A percentile compares a stretch with the other conserved stretches of the same genome.
Conservation (phyloP, 2,797 vertebrate genomes). For the Muraenolepis orangiensis region DNA sequence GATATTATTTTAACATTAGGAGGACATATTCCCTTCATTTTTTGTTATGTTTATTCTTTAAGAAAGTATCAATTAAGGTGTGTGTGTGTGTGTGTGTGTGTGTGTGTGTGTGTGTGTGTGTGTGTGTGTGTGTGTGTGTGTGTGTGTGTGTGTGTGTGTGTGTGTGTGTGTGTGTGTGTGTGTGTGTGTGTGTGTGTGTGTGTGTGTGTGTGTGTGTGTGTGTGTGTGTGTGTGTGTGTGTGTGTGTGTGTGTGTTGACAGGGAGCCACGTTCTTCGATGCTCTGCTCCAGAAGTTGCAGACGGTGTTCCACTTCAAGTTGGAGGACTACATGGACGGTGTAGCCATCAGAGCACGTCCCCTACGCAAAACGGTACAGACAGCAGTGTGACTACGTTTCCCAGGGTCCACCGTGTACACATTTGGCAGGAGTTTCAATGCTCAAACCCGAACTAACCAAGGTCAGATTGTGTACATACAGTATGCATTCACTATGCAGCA, state of each 20-base stretch:
- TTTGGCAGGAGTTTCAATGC: neutral
- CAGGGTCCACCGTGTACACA: neutral
- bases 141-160: neutral
- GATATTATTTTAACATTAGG: no score
- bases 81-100: no score
- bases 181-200: neutral
- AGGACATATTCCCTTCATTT: no score
- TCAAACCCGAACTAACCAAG: neutral
- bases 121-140: no score
- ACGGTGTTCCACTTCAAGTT: slow-evolving; percentile 91
- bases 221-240: neutral
- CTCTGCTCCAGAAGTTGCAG: slow-evolving; percentile 91
- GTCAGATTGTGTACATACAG: neutral
- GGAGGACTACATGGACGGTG: slow-evolving; percentile 95
- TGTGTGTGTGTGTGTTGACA: slow-evolving; percentile 46
- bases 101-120: no score
- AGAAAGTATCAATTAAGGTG: no score
- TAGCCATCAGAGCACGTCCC: slow-evolving; percentile 90
- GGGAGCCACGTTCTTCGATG: slow-evolving; percentile 90
- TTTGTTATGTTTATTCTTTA: no score
- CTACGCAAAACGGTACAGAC: slow-evolving; percentile 85
- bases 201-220: neutral
- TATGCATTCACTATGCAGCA: neutral
- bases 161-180: no score
- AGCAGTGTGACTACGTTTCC: neutral